These are phyloP conservation scores for Eulemur albifrons DNA, from an alignment of 2,797 vertebrate genomes.

Conservation along the genomic window DNA sequence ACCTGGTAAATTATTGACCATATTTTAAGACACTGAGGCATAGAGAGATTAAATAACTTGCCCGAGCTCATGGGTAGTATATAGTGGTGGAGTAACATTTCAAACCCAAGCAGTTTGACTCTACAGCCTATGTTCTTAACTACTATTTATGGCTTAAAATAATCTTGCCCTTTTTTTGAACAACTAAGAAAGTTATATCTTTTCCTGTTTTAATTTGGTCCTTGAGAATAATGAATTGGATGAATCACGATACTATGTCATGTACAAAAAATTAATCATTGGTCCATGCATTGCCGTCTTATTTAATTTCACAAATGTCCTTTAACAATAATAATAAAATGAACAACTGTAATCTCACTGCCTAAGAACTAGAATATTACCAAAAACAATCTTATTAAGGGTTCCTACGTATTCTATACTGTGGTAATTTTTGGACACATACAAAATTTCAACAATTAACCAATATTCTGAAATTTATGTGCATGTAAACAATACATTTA, in stretches of 20 bases:
- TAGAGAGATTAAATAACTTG: background rate
- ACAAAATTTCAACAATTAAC: constrained; percentile 31
- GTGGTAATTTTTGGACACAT: background rate
- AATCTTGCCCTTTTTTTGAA: background rate
- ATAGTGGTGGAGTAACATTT: background rate
- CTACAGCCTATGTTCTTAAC: background rate
- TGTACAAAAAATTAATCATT: background rate
- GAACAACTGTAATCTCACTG: background rate
- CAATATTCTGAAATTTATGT: background rate
- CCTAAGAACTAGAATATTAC: background rate
- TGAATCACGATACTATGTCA: background rate
- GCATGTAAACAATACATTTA: background rate
- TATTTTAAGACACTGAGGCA: background rate
- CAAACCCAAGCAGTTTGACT: background rate
- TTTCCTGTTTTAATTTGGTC: background rate
- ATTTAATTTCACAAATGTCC: background rate
- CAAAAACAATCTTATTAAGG: background rate
- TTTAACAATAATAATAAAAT: constrained; percentile 13
- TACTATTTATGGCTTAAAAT: background rate
- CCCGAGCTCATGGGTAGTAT: background rate
- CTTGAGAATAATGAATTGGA: background rate
- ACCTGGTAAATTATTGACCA: background rate
- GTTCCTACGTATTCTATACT: background rate
- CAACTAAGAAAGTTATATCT: background rate
- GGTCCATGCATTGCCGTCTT: background rate